Base-by-base conservation (phyloP, 2,888 invertebrate genomes). In the Mesorhabditis spiculigera region DNA sequence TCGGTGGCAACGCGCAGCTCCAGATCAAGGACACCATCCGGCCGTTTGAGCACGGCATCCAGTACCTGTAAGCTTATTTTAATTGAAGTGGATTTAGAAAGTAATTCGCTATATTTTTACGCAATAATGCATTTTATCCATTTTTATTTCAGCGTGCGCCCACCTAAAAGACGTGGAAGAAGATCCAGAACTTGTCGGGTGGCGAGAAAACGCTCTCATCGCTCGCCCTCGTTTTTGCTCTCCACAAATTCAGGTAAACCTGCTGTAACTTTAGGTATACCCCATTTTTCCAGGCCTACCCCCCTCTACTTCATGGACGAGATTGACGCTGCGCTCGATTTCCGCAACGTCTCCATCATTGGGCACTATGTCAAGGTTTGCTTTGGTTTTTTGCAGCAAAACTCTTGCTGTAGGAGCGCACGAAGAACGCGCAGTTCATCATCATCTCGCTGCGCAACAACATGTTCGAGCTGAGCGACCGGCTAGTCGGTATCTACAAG, bases 181-280 rank as follows among this genome's bases (percentile, higher is more conserved):
- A 93, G 86, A 97, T 99, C 73, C 92, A 93, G 0, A 96, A 96
- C 86, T 88, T 99, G 62, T 96, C 95, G 0, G 98, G 98, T 4
- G 98, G 98, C 0, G 98, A 99, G 87, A 99, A 98, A 87, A 99
- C 98, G 0, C 88, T 99, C 0, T 94, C 95, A 0, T 97, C 97
- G 0, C 87, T 98, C 63, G 95, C 97, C 0, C 87, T 98, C 8
- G 95, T 99, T 4, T 98, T 98, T 88, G 97, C 97, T 0, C 87
- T 98, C 5, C 98, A 99, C 87, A 94, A 96, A 87, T 98, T 94
- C 88, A 95, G 78, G 78, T 77, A 62, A 45, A 61, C 16, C 43
- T 66, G 66, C n/a, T 13, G 13, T 16, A 44, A 8, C 16, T 65
- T 16, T 13, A 50, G 58, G 8, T 50, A n/a, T 50, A 3, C 3